Percentiles rank a stretch among this genome's conserved stretches.
phyloP scores from a whole-genome alignment of 2,113 vertebrate species.

The Brevimyrus niger region DNA sequence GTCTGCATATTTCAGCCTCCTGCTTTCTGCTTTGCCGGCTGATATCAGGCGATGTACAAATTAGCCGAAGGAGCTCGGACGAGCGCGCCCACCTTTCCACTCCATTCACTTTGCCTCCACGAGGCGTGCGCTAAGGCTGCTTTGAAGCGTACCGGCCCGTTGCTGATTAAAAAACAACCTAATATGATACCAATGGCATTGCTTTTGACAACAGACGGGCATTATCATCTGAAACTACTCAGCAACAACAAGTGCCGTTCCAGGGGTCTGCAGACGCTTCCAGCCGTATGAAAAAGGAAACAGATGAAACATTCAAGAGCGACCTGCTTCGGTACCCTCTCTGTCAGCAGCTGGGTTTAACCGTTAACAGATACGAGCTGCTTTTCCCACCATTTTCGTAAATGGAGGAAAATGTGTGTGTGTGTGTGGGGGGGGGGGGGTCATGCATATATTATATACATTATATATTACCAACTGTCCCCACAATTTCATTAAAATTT shows the following conservation, averaged over 20 bases:
- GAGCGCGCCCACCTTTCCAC: not conserved
- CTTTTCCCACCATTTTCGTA: not conserved
- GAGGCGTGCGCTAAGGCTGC: not conserved
- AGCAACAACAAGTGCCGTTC: not conserved
- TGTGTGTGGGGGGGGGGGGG: not conserved
- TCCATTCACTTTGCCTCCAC: not conserved
- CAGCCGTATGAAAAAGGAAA: not conserved
- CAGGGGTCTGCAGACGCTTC: not conserved
- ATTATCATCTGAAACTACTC: conserved; percentile 20
- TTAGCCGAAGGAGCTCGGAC: not conserved
- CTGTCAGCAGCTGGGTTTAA: conserved; percentile 6
- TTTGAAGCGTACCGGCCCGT: conserved; percentile 8
- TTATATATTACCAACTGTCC: not conserved
- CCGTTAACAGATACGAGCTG: not conserved
- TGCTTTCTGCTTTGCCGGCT: not conserved
- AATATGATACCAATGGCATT: conserved; percentile 19
- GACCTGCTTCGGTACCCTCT: conserved; percentile 8
- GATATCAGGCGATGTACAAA: conserved; percentile 9
- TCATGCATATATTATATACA: not conserved
- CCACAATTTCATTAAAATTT: not conserved
- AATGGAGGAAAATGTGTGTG: not conserved
- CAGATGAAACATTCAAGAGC: conserved; percentile 3
- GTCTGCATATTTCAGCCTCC: not conserved
- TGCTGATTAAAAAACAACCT: conserved; percentile 11
- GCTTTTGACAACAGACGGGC: conserved; percentile 5